A percentile compares a stretch with the other conserved stretches of the same genome.
phyloP scores from a whole-genome alignment of 2,113 vertebrate genomes.

The Silurus asotus region DNA sequence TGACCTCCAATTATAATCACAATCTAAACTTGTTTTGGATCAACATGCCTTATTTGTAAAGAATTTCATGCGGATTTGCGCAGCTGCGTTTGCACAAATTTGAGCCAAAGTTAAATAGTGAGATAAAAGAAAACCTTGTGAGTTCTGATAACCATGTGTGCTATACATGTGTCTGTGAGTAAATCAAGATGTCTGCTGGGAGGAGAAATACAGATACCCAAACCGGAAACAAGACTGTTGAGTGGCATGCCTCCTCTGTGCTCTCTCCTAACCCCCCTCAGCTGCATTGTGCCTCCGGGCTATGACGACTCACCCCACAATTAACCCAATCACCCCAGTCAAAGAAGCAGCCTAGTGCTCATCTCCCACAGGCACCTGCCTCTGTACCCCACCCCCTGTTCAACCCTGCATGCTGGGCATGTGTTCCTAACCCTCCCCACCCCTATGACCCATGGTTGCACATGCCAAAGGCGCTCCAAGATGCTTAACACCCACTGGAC shows the following conservation, averaged over 20 bases:
- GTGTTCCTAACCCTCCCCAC: constrained; percentile 74
- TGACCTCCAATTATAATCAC: constrained; percentile 21
- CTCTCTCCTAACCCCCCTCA: constrained; percentile 34
- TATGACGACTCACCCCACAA: constrained; percentile 46
- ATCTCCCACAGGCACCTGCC: constrained; percentile 61
- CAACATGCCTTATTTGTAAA: constrained; percentile 41
- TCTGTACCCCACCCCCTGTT: constrained; percentile 48
- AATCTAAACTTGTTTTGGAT: constrained; percentile 37
- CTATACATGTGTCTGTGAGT: constrained; percentile 37
- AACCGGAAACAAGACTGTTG: constrained; percentile 45
- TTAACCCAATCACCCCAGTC: constrained; percentile 56
- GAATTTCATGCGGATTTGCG: constrained; percentile 37
- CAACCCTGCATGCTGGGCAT: constrained; percentile 64
- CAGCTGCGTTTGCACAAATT: constrained; percentile 46
- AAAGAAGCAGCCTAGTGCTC: constrained; percentile 32
- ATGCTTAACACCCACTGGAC: constrained; percentile 74
- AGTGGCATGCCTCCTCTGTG: constrained; percentile 48
- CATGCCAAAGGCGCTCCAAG: constrained; percentile 74
- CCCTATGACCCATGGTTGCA: constrained; percentile 70
- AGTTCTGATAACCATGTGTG: constrained; percentile 42
- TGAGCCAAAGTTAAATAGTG: constrained; percentile 42
- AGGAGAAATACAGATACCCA: constrained; percentile 43
- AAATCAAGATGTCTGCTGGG: constrained; percentile 41
- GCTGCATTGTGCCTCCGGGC: constrained; percentile 29
- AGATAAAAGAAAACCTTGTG: constrained; percentile 18